Evolutionary conservation across 2,113 vertebrate genomes (phyloP).

Genomic region (Nycticryphes semicollaris): DNA sequence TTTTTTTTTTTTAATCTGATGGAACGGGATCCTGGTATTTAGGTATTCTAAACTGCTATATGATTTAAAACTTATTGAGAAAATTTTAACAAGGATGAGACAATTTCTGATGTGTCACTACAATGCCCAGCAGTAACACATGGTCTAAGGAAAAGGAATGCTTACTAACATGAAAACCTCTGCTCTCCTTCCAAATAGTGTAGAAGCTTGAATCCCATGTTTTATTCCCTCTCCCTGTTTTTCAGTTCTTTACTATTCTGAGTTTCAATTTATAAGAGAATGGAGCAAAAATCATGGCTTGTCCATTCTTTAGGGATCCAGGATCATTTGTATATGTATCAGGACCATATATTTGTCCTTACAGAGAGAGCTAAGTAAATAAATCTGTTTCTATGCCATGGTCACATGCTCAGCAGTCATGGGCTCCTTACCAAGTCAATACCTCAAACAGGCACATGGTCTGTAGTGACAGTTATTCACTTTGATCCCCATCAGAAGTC

Average conservation of each 20-base stretch:
- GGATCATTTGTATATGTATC: too few species aligned
- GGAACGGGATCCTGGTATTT: neutral
- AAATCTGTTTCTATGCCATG: neutral
- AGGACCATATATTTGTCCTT: neutral
- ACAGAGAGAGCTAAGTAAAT: neutral
- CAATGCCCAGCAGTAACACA: neutral
- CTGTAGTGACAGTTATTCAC: neutral
- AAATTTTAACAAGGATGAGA: neutral
- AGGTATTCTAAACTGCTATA: neutral
- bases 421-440: neutral
- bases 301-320: neutral
- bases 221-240: neutral
- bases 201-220: neutral
- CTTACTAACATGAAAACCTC: accelerated
- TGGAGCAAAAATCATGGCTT: too few species aligned
- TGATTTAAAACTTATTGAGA: neutral
- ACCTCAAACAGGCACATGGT: accelerated
- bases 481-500: neutral
- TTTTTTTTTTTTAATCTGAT: neutral
- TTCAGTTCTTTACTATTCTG: too few species aligned
- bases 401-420: neutral
- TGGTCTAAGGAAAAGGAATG: neutral
- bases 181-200: neutral
- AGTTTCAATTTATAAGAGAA: too few species aligned
- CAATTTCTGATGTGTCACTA: neutral